Conservation (phyloP, 1,140 invertebrate genomes). For the Dendrolimus kikuchii region DNA sequence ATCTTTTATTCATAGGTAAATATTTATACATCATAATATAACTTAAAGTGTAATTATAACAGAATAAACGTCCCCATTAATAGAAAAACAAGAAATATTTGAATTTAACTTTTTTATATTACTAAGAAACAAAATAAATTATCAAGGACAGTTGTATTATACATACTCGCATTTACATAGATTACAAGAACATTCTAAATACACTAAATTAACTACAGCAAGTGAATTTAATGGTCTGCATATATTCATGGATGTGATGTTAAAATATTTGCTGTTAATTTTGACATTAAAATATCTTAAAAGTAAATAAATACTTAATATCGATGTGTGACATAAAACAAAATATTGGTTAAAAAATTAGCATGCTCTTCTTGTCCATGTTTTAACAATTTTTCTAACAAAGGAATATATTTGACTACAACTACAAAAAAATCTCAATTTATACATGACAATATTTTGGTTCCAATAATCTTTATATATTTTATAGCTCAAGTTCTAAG, state of each 20-base stretch:
- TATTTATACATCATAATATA: conserved; percentile 22
- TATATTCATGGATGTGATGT: conserved; percentile 5
- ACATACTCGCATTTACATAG: conserved; percentile 61
- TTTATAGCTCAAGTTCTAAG: conserved; percentile 18
- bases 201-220: conserved; percentile 25
- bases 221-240: conserved; percentile 21
- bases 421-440: conserved; percentile 15
- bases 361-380: conserved; percentile 1
- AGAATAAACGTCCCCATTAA: conserved; percentile 36
- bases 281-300: neutral
- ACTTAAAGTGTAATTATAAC: conserved; percentile 38
- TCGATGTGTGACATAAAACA: neutral
- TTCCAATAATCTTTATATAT: conserved; percentile 11
- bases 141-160: conserved; percentile 35
- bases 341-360: neutral
- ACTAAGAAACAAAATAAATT: conserved; percentile 33
- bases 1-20: too few relatives aligned
- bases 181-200: conserved; percentile 44
- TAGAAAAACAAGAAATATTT: conserved; percentile 41
- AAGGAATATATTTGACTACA: conserved; percentile 5
- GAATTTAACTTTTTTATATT: conserved; percentile 38
- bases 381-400: conserved; percentile 1
- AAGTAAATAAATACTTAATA: conserved; percentile 1
- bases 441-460: conserved; percentile 21
- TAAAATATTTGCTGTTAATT: neutral